phyloP scores from a whole-genome alignment of 2,797 vertebrate species.

The Aselliscus stoliczkanus region DNA sequence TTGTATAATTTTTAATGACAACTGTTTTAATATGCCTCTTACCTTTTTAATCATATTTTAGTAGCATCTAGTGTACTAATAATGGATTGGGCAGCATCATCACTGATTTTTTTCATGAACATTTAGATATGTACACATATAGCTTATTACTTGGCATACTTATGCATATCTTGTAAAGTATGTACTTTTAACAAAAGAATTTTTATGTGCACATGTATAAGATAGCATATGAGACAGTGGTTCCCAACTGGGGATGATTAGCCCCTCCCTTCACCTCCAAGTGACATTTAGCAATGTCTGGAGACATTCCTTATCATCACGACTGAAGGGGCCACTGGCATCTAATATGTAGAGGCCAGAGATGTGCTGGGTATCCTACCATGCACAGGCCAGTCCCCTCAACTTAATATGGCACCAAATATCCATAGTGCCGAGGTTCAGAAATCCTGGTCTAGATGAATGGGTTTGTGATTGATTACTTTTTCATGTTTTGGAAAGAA shows the following conservation, averaged over 20 bases:
- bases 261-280: accelerated
- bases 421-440: not conserved
- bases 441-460: not conserved
- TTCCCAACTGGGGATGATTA: not conserved
- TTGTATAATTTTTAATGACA: not conserved
- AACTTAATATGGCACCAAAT: not conserved
- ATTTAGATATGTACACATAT: not conserved
- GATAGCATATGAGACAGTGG: not conserved
- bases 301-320: not conserved
- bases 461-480: not conserved
- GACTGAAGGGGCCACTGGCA: not conserved
- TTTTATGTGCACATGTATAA: not conserved
- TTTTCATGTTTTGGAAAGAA: not conserved
- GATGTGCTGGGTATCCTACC: not conserved
- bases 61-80: not conserved
- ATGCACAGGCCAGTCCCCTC: not conserved
- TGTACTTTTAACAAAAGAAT: not conserved
- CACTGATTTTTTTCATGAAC: not conserved
- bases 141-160: not conserved
- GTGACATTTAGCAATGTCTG: not conserved
- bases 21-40: not conserved
- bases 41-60: not conserved
- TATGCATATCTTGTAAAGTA: not conserved
- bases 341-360: not conserved
- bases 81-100: not conserved